Percentiles rank a stretch among this genome's conserved stretches.
Evolutionary conservation across 1,140 invertebrate species (phyloP).

Genomic region (Lepidurus arcticus): DNA sequence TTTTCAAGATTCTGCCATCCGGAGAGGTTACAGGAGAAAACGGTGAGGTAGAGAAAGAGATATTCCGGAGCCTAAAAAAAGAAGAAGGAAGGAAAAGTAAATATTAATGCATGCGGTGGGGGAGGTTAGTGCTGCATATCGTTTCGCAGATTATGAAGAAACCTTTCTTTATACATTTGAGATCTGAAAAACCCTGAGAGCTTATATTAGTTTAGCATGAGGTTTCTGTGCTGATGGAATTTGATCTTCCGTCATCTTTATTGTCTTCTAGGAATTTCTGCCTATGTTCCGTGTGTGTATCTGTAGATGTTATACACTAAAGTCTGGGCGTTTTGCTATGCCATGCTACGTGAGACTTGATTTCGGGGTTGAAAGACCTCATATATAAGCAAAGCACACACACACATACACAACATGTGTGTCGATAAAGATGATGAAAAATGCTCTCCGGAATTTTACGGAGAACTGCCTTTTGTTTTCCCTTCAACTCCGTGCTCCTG

Average conservation of each 20-base stretch:
- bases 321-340: not conserved
- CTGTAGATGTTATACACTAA: not conserved
- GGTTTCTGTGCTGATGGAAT: not conserved
- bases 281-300: not conserved
- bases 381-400: not conserved
- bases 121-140: not conserved
- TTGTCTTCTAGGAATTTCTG: not conserved
- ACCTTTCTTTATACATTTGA: not conserved
- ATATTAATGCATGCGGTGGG: not conserved
- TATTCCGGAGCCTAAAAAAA: not conserved
- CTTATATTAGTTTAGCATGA: not conserved
- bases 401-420: not conserved
- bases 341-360: not conserved
- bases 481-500: not conserved
- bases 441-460: not conserved
- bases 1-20: not conserved
- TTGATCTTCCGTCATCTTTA: conserved; percentile 11
- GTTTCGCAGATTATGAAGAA: not conserved
- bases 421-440: not conserved
- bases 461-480: not conserved
- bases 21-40: not conserved
- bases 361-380: not conserved
- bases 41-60: not conserved
- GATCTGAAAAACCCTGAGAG: not conserved
- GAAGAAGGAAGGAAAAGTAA: not conserved